phyloP scores from a whole-genome alignment of 2,113 vertebrate genomes.

The Mormyrus iriodes region DNA sequence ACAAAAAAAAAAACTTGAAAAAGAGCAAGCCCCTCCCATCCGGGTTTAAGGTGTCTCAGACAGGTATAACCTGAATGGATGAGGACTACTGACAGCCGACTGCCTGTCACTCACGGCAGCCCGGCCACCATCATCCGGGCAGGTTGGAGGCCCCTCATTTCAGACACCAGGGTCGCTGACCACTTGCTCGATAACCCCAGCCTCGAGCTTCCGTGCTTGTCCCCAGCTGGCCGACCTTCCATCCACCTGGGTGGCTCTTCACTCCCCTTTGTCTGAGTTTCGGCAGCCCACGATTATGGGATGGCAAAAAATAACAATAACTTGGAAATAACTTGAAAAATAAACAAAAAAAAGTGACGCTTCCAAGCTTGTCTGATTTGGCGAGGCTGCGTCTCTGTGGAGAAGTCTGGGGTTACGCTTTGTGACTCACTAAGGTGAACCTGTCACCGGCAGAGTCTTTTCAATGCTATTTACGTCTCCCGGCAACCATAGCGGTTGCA shows the following conservation, averaged over 20 bases:
- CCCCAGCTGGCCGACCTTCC: not conserved
- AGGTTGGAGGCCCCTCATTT: not conserved
- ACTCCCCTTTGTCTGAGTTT: not conserved
- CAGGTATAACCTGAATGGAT: conserved; percentile 38
- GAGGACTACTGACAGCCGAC: conserved; percentile 10
- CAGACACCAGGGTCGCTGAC: conserved; percentile 20
- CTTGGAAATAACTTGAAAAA: not conserved
- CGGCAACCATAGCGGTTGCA: not conserved
- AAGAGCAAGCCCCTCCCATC: not conserved
- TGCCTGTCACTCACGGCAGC: not conserved
- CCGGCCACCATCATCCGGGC: conserved; percentile 26
- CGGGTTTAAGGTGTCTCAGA: conserved; percentile 13
- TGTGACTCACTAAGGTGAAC: conserved; percentile 1
- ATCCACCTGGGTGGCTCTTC: not conserved
- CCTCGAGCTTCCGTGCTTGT: not conserved
- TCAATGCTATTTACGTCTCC: not conserved
- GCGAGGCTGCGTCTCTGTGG: not conserved
- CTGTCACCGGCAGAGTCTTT: not conserved
- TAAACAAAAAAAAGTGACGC: not conserved
- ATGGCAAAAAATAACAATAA: not conserved
- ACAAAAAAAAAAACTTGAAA: not conserved
- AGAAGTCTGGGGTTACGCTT: not conserved
- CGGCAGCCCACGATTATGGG: not conserved
- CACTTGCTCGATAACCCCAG: not conserved
- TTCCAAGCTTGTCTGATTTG: not conserved